Percentiles rank a stretch among this genome's conserved stretches.
Conservation (phyloP, 2,113 vertebrate species). For the Nannobrachium achirus region DNA sequence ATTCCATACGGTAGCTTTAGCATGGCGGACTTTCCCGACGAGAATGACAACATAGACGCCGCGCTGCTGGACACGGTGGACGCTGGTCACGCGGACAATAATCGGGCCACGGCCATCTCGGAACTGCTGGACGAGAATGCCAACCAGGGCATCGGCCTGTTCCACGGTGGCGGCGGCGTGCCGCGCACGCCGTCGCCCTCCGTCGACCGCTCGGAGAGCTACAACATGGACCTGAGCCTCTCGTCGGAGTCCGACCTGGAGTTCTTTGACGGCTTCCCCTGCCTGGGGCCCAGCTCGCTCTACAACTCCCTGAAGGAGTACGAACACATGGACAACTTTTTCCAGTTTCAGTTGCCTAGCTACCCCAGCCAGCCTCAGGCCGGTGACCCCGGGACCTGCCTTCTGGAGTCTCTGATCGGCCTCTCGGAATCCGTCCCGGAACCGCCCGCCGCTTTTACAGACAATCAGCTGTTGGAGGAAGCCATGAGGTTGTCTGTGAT, state of each 20-base stretch:
- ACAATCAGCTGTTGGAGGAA: slow-evolving; percentile 94
- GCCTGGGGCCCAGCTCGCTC: slow-evolving; percentile 91
- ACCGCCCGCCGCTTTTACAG: slow-evolving; percentile 85
- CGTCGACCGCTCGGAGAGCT: slow-evolving; percentile 82
- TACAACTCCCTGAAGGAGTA: slow-evolving; percentile 91
- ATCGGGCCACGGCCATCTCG: slow-evolving; percentile 78
- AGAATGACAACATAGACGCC: slow-evolving; percentile 74
- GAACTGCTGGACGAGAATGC: slow-evolving; percentile 93
- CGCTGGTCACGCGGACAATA: slow-evolving; percentile 68
- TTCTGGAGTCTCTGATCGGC: slow-evolving; percentile 93
- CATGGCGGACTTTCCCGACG: slow-evolving; percentile 81
- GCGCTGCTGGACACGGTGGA: slow-evolving; percentile 57
- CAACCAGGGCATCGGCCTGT: slow-evolving; percentile 87
- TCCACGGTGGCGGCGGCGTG: slow-evolving; percentile 79
- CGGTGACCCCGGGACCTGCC: slow-evolving; percentile 84
- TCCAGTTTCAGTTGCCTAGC: slow-evolving; percentile 87
- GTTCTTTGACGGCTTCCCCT: slow-evolving; percentile 91
- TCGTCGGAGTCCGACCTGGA: slow-evolving; percentile 93
- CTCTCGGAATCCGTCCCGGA: slow-evolving; percentile 89
- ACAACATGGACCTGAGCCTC: slow-evolving; percentile 89
- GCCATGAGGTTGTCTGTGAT: slow-evolving; percentile 88
- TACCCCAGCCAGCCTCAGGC: slow-evolving; percentile 83
- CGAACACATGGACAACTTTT: slow-evolving; percentile 87
- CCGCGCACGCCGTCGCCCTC: slow-evolving; percentile 78
- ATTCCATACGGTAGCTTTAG: slow-evolving; percentile 85